Evolutionary conservation across 2,797 vertebrate species (phyloP).

Genomic region (Macropus fuliginosus): DNA sequence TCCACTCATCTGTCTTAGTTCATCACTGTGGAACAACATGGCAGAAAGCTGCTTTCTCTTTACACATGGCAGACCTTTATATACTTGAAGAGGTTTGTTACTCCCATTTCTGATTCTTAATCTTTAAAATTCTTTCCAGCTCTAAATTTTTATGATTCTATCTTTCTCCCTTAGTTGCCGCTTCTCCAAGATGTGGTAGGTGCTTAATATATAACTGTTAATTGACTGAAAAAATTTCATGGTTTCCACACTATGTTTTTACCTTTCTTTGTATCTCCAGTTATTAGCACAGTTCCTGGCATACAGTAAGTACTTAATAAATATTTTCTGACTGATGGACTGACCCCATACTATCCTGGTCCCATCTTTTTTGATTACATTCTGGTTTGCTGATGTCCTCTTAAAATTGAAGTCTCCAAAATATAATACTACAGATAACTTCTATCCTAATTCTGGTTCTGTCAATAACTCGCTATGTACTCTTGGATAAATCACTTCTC

Average conservation of each 20-base stretch:
- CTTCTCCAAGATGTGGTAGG: background rate
- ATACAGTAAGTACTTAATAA: background rate
- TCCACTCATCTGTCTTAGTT: background rate
- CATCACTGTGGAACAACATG: background rate
- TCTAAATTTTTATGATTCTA: slow-evolving; percentile 7
- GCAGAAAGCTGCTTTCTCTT: background rate
- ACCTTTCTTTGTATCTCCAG: background rate
- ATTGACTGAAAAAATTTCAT: background rate
- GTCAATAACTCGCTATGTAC: background rate
- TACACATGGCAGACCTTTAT: background rate
- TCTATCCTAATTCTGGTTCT: background rate
- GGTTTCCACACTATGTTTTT: background rate
- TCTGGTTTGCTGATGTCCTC: background rate
- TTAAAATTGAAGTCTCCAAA: background rate
- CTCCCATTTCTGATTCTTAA: background rate
- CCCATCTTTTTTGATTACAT: background rate
- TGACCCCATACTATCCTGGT: background rate
- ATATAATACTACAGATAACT: background rate
- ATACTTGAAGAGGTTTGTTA: background rate
- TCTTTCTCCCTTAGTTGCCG: background rate
- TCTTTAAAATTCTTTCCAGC: background rate
- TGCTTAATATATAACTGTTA: background rate
- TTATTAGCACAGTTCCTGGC: background rate
- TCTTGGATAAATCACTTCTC: background rate
- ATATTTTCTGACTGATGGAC: background rate